Evolutionary conservation across 2,888 invertebrate species (phyloP).

Genomic region (Drosophila quasianomalipes): DNA sequence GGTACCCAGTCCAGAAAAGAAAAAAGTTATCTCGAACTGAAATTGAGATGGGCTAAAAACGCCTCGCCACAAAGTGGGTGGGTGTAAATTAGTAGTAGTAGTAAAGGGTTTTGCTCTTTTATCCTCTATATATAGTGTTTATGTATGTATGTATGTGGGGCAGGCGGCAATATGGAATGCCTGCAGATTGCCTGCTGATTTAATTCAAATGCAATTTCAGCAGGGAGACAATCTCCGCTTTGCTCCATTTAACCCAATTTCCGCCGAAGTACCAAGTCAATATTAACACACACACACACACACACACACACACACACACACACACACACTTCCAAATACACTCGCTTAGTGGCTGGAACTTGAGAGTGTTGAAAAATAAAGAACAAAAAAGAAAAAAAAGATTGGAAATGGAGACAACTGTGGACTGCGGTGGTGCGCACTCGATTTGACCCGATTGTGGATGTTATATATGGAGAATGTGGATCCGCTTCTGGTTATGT

Average conservation of each 20-base stretch:
- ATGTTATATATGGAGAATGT: constrained; percentile 8
- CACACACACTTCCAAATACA: constrained; percentile 23
- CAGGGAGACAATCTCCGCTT: constrained; percentile 66
- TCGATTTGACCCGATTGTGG: constrained; percentile 58
- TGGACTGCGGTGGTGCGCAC: constrained; percentile 51
- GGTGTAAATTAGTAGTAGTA: background rate
- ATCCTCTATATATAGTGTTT: background rate
- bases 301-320: constrained; percentile 27
- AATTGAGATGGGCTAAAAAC: background rate
- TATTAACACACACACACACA: constrained; percentile 52
- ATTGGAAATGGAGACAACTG: constrained; percentile 26
- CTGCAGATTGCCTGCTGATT: constrained; percentile 67
- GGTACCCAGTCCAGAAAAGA: constrained; percentile 35
- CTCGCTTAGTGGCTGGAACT: constrained; percentile 24
- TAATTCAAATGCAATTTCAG: constrained; percentile 65
- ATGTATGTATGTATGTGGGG: background rate
- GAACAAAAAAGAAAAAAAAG: background rate
- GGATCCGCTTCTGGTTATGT: constrained; percentile 11
- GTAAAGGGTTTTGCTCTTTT: background rate
- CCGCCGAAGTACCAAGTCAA: constrained; percentile 65
- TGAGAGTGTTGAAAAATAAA: constrained; percentile 50
- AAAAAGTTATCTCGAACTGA: constrained; percentile 18
- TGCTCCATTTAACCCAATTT: constrained; percentile 69
- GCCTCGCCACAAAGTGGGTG: background rate
- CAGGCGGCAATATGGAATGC: constrained; percentile 42